These are phyloP conservation scores for Frankliniella fusca DNA, from an alignment of 2,888 invertebrate species.

Conservation along the genomic window DNA sequence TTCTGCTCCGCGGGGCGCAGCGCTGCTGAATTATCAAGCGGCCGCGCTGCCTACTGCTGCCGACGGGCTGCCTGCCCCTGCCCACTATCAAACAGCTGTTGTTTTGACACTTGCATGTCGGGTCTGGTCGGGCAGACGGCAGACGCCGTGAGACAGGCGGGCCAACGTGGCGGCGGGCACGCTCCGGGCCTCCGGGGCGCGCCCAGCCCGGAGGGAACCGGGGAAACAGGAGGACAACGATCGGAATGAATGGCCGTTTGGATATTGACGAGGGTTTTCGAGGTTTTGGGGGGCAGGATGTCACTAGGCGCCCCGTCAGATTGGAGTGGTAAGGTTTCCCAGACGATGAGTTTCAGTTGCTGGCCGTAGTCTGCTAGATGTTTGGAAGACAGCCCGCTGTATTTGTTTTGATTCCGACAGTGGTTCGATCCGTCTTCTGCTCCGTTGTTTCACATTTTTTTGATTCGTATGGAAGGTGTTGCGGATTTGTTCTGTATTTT, in stretches of 20 bases:
- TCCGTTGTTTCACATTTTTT: background rate
- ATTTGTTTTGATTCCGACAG: background rate
- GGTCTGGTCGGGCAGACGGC: no score
- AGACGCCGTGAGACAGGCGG: background rate
- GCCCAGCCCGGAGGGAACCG: no score
- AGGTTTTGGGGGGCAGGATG: no score
- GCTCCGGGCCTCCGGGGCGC: background rate
- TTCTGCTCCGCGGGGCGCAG: background rate
- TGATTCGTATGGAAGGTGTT: background rate
- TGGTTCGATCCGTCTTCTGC: constrained; percentile 14
- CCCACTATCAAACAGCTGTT: constrained; percentile 26
- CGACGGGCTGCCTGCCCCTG: no score
- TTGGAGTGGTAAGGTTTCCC: background rate
- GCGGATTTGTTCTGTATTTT: background rate
- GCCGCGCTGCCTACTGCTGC: no score
- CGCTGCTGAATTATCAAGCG: constrained; percentile 15
- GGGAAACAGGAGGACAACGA: no score
- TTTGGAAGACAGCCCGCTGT: background rate
- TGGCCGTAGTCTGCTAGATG: constrained; percentile 21
- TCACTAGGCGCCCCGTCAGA: no score
- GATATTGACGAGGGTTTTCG: no score
- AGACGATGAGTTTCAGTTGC: background rate
- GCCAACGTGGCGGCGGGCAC: background rate
- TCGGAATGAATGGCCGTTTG: no score
- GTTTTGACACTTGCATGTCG: constrained; percentile 11